Percentiles rank a stretch among this genome's conserved stretches.
These are phyloP conservation scores for Phocoena sinus DNA, from an alignment of 2,113 vertebrate species.

Conservation along the genomic window DNA sequence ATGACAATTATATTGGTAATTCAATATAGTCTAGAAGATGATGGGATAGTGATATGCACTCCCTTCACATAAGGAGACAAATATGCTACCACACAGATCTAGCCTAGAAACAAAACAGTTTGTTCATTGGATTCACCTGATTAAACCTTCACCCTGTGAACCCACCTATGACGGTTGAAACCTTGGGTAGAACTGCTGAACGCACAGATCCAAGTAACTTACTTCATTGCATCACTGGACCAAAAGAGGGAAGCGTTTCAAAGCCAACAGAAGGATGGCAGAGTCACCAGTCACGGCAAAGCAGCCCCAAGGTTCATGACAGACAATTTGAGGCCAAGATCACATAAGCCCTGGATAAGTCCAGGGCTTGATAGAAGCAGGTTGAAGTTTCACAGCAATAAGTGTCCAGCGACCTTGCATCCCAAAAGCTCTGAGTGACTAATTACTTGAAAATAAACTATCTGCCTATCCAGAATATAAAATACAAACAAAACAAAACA, in stretches of 20 bases:
- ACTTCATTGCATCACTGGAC: background rate
- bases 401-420: background rate
- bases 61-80: background rate
- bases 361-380: background rate
- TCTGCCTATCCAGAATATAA: background rate
- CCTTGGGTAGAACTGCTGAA: background rate
- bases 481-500: background rate
- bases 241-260: background rate
- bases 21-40: constrained; percentile 43
- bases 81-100: background rate
- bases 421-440: background rate
- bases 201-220: background rate
- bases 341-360: background rate
- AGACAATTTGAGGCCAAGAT: background rate
- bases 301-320: background rate
- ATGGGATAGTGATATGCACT: constrained; percentile 10
- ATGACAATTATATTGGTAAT: constrained; percentile 33
- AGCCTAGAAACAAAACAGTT: constrained; percentile 16
- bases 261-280: background rate
- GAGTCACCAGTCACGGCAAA: background rate
- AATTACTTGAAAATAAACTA: constrained; percentile 5
- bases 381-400: background rate
- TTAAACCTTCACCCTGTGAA: background rate
- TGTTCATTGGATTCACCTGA: background rate
- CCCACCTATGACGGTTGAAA: background rate